Percentiles rank a stretch among this genome's conserved stretches.
These are phyloP conservation scores for Phasia obesa DNA, from an alignment of 2,888 invertebrate species.

Conservation along the genomic window DNA sequence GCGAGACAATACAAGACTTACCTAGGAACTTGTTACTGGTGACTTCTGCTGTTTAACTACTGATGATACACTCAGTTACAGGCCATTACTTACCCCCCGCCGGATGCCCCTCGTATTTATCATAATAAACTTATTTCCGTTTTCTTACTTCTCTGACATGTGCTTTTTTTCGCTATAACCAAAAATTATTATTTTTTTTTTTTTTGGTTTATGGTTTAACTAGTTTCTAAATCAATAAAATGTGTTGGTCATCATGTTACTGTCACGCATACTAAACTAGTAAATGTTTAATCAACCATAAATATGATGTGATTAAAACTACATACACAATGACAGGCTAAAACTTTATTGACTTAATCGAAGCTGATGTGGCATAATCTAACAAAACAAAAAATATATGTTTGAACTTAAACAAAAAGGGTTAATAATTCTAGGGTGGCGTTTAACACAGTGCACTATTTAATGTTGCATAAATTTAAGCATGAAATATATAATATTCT, in stretches of 20 bases:
- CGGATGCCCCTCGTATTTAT: too few species aligned
- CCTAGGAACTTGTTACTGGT: too few species aligned
- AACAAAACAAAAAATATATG: not conserved
- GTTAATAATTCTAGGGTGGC: not conserved
- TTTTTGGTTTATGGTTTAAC: not conserved
- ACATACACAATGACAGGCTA: constrained; percentile 42
- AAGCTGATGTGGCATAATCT: constrained; percentile 47
- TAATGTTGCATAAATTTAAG: too few species aligned
- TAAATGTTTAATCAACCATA: constrained; percentile 68
- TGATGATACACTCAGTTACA: too few species aligned
- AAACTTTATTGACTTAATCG: constrained; percentile 36
- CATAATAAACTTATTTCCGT: not conserved
- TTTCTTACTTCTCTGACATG: not conserved
- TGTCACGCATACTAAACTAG: constrained; percentile 38
- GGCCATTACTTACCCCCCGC: too few species aligned
- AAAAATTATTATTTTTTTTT: not conserved
- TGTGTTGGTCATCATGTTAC: constrained; percentile 50
- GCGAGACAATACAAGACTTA: too few species aligned
- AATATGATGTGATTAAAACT: constrained; percentile 66
- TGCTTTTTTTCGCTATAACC: not conserved
- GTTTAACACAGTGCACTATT: too few species aligned
- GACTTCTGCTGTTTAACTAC: too few species aligned
- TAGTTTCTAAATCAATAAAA: constrained; percentile 55
- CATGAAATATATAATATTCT: too few species aligned
- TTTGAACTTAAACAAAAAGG: not conserved